These are phyloP conservation scores for Drosophila falleni DNA, from an alignment of 2,888 invertebrate species.

Conservation along the genomic window DNA sequence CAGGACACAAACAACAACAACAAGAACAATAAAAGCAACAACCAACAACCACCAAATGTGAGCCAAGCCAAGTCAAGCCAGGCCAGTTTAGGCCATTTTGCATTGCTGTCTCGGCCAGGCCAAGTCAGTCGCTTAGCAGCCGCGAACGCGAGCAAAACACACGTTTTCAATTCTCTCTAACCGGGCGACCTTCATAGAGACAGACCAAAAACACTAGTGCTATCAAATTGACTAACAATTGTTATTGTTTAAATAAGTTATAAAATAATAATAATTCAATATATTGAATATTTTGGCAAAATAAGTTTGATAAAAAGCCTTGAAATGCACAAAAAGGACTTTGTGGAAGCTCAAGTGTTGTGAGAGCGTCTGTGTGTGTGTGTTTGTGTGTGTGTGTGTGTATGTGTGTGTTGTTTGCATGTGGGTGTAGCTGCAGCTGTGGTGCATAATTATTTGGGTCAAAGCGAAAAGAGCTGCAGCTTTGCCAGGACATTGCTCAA, in stretches of 20 bases:
- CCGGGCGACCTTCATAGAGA: conserved; percentile 48
- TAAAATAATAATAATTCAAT: background rate
- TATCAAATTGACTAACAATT: conserved; percentile 14
- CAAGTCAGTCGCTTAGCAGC: conserved; percentile 80
- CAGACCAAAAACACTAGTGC: conserved; percentile 23
- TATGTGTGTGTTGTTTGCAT: conserved; percentile 20
- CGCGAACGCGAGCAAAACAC: conserved; percentile 74
- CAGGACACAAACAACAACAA: conserved; percentile 61
- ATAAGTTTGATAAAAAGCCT: conserved; percentile 14
- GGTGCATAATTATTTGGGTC: conserved; percentile 73
- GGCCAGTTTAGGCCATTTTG: conserved; percentile 65
- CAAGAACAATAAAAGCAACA: conserved; percentile 5
- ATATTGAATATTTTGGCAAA: conserved; percentile 9
- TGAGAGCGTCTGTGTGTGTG: conserved; percentile 17
- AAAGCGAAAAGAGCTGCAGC: conserved; percentile 69
- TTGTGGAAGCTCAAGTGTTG: conserved; percentile 33
- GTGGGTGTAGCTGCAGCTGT: conserved; percentile 44
- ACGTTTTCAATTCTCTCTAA: conserved; percentile 20
- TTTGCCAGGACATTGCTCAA: conserved; percentile 37
- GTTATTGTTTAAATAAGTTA: background rate
- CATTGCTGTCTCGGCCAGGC: conserved; percentile 47
- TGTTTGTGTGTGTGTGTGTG: conserved; percentile 18
- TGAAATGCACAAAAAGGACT: conserved; percentile 52
- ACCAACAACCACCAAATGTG: conserved; percentile 35
- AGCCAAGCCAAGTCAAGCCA: conserved; percentile 25